A percentile compares a stretch with the other conserved stretches of the same genome.
phyloP scores from a whole-genome alignment of 2,797 vertebrate genomes.

The Chelon auratus region DNA sequence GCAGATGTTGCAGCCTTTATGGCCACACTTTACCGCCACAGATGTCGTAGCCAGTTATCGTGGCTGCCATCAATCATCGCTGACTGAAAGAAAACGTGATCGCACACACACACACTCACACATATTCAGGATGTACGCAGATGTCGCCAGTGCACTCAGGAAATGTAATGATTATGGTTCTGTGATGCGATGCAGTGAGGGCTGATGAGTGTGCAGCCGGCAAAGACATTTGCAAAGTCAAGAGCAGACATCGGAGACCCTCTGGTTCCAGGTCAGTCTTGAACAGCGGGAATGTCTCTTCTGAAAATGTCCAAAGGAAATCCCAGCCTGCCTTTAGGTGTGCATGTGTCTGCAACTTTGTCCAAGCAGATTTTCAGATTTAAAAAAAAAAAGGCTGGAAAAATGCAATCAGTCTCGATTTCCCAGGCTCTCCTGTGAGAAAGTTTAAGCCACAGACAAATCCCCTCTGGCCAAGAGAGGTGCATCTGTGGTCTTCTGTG shows the following conservation, averaged over 20 bases:
- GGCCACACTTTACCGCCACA: conserved; percentile 43
- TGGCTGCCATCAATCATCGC: conserved; percentile 44
- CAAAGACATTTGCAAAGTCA: conserved; percentile 11
- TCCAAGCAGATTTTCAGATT: conserved; percentile 27
- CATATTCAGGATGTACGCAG: conserved; percentile 8
- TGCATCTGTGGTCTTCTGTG: conserved; percentile 40
- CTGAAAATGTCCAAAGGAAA: conserved; percentile 17
- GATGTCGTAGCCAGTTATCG: conserved; percentile 48
- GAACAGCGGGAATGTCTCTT: not conserved
- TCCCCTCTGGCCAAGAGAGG: conserved; percentile 11
- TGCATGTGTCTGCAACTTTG: conserved; percentile 33
- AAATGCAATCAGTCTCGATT: conserved; percentile 23
- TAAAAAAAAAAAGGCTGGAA: not conserved
- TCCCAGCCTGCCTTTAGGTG: conserved; percentile 19
- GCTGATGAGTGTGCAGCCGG: conserved; percentile 14
- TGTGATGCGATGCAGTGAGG: conserved; percentile 18
- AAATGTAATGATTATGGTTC: conserved; percentile 46
- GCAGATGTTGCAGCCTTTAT: conserved; percentile 57
- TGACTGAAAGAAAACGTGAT: conserved; percentile 16
- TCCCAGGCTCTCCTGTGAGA: conserved; percentile 43
- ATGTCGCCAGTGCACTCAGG: conserved; percentile 26
- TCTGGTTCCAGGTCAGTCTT: not conserved
- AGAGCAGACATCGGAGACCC: not conserved
- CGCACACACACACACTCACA: conserved; percentile 4
- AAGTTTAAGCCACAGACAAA: conserved; percentile 44